Evolutionary conservation across 2,888 invertebrate genomes (phyloP), one percentile per base, ranked within the genome.

Genomic region (Toxonevra muliebris): DNA sequence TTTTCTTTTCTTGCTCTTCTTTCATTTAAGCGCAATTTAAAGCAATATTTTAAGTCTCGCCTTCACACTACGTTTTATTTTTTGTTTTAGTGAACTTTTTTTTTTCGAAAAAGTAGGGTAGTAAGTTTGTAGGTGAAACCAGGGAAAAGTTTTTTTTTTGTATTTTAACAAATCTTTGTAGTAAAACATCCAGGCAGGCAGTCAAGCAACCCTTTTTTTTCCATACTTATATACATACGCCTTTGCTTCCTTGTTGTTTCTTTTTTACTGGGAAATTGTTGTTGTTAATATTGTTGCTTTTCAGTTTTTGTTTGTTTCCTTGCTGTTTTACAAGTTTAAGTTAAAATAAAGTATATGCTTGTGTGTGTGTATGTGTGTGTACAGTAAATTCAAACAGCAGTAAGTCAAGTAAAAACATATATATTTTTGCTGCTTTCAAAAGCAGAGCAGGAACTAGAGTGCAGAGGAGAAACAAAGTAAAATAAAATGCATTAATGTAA

Each of bases 31-130:
- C 75, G 74, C 79, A 75, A 73, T 77, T 77, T 78, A 48, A 55
- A 71, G 77, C 71, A 72, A 77, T 79, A 79, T 78, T 76, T 79
- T 74, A 78, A 74, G 71, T 70, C 71, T 71, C 71, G 15, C 48
- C 15, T 15, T 13, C 48, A n/a, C 15, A 7, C 48, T 48, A 5
- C 1, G 48, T 15, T 15, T 2, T 30, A 7, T 30, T 2, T 30
- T 30, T 30, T 30, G 30, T 30, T 30, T 30, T 30, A 7, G 2
- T 30, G 30, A n/a, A n/a, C n/a, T n/a, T n/a, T n/a, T n/a, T 30
- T 30, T 30, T 30, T 30, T 2, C 7, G 30, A 8, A 15, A 48
- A 48, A 48, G 11, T 10, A 48, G 48, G 48, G 1, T 48, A 48
- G n/a, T 15, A 15, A n/a, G 48, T 48, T 48, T 10, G 48, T 15